Conservation (phyloP, 2,113 vertebrate genomes). For the Notothenia coriiceps region DNA sequence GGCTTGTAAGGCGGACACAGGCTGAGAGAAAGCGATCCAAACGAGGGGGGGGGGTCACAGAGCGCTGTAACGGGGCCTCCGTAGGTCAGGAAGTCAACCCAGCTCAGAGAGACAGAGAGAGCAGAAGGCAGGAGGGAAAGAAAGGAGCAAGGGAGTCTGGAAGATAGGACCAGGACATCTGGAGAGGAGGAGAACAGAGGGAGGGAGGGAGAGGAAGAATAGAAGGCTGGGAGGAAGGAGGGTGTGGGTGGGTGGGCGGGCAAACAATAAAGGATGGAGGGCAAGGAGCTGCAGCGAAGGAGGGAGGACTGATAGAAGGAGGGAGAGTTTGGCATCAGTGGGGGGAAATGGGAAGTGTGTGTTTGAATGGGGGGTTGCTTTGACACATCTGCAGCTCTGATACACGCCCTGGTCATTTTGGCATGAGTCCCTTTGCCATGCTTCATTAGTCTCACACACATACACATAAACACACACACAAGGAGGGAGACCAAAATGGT, state of each 20-base stretch:
- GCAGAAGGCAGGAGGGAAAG: slow-evolving; percentile 75
- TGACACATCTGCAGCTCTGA: slow-evolving; percentile 83
- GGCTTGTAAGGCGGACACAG: slow-evolving; percentile 25
- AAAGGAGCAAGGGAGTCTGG: slow-evolving; percentile 80
- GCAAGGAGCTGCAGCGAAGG: slow-evolving; percentile 59
- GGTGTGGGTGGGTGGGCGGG: slow-evolving; percentile 56
- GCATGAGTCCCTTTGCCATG: slow-evolving; percentile 79
- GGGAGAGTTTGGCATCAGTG: slow-evolving; percentile 55
- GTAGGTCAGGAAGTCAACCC: slow-evolving; percentile 77
- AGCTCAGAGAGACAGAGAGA: slow-evolving; percentile 57
- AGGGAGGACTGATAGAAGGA: slow-evolving; percentile 61
- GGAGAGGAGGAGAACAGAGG: slow-evolving; percentile 79
- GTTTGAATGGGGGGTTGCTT: slow-evolving; percentile 47
- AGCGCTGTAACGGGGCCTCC: slow-evolving; percentile 69
- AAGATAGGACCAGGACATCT: slow-evolving; percentile 84
- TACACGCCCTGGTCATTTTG: slow-evolving; percentile 82
- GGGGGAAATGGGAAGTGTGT: slow-evolving; percentile 21
- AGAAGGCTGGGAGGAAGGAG: slow-evolving; percentile 58
- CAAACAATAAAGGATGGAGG: slow-evolving; percentile 71
- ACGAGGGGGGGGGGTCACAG: slow-evolving; percentile 45
- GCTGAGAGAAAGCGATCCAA: slow-evolving; percentile 43
- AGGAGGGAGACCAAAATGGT: slow-evolving; percentile 73
- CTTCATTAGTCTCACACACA: slow-evolving; percentile 78
- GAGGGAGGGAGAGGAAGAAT: slow-evolving; percentile 69
- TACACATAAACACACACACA: slow-evolving; percentile 53